Evolutionary conservation across 2,888 invertebrate species (phyloP).

Genomic region (Urechis unicinctus): DNA sequence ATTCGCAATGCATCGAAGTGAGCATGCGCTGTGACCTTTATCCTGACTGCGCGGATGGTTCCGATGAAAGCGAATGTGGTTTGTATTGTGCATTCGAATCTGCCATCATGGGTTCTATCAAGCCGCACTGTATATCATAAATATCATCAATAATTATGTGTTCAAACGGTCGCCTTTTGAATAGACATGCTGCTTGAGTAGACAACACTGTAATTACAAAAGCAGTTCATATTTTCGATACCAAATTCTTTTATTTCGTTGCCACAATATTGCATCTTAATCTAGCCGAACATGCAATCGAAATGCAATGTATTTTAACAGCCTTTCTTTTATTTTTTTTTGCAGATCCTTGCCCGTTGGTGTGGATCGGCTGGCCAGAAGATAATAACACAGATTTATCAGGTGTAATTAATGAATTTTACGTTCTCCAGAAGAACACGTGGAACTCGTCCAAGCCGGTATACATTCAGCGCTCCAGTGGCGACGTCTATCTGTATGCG

Average conservation of each 20-base stretch:
- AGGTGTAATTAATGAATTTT: background rate
- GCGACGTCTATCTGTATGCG: background rate
- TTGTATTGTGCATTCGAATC: too few relatives aligned
- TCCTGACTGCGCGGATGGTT: constrained; percentile 5
- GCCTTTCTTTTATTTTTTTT: background rate
- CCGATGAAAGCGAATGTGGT: constrained; percentile 5
- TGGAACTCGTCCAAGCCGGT: background rate
- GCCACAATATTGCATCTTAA: too few relatives aligned
- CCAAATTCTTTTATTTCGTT: too few relatives aligned
- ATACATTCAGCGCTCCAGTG: background rate
- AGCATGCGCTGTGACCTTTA: constrained; percentile 2
- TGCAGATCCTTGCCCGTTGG: background rate
- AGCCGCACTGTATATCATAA: too few relatives aligned
- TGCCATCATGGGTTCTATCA: too few relatives aligned
- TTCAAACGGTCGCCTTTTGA: too few relatives aligned
- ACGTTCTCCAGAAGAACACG: background rate
- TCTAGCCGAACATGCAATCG: too few relatives aligned
- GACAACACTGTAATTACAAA: too few relatives aligned
- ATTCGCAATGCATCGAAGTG: background rate
- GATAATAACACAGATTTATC: background rate
- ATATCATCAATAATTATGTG: too few relatives aligned
- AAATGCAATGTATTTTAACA: too few relatives aligned
- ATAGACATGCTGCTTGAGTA: too few relatives aligned
- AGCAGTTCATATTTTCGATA: too few relatives aligned
- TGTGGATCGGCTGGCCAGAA: background rate